Evolutionary conservation across 2,888 invertebrate genomes (phyloP), one percentile per base, ranked within the genome.

Genomic region (Liopterus haemorrhoidalis): DNA sequence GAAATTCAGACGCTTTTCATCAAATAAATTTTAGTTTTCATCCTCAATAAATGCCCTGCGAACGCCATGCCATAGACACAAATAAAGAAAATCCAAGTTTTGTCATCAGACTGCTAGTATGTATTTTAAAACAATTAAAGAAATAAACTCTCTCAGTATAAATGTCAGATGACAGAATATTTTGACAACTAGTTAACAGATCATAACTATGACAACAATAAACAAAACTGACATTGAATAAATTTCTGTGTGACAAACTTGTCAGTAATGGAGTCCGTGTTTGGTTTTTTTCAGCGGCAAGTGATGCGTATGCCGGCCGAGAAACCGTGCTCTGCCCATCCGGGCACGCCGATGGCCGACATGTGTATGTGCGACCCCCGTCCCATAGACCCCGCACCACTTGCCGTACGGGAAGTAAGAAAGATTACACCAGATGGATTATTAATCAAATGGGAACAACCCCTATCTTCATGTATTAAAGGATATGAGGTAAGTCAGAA

Each of bases 401-500:
- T 56, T 16, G 50, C 54, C 40, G 46, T 60, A 5, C 50, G 41
- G 1, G 56, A 56, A 20, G 46, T 57, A 2, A 48, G 53, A 28
- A 54, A 50, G 11, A 53, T 60, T 39, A 48, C 55, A 3, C 50
- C 55, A 1, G 54, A 53, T 19, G 56, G 52, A 35, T 46, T 60
- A 32, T 36, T 60, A 19, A 32, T 60, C 15, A 60, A 60, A 47
- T 60, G 60, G 60, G 45, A 37, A 1, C 41, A 47, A 20, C 50
- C 58, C 6, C 24, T 28, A 9, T 53, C 49, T 20, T 37, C 49
- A 16, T 21, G 52, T 6, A 48, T 57, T 14, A 52, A 46, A 15
- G 60, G 59, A 9, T 60, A 57, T 42, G 59, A 59, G 36, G 49
- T 59, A 6, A n/a, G n/a, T n/a, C n/a, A n/a, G n/a, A n/a, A n/a